Evolutionary conservation across 2,888 invertebrate species (phyloP).

Genomic region (Phrixothrix hirtus): DNA sequence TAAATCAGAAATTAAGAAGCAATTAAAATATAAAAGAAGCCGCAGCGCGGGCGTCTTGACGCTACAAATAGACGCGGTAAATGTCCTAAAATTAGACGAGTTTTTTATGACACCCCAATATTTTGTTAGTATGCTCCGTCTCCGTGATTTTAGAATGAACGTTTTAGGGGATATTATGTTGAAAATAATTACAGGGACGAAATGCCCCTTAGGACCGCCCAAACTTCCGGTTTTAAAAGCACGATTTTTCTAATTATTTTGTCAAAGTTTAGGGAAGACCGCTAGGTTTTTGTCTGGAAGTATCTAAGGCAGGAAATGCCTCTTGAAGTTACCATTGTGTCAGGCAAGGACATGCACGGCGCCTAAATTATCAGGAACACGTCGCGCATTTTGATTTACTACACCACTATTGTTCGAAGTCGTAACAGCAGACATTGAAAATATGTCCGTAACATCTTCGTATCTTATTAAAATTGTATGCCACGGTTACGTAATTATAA

Average conservation of each 20-base stretch:
- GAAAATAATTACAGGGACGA: conserved; percentile 6
- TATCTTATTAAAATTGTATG: neutral
- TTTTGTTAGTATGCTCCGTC: conserved; percentile 5
- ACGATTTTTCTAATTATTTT: neutral
- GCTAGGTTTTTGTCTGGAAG: neutral
- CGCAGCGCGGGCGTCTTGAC: conserved; percentile 20
- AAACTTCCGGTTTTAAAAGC: conserved; percentile 4
- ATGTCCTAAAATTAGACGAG: conserved; percentile 21
- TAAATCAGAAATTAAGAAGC: conserved; percentile 18
- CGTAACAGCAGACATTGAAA: neutral
- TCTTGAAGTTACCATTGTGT: conserved; percentile 23
- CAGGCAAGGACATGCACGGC: conserved; percentile 24
- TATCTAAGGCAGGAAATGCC: conserved; percentile 14
- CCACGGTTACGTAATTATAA: neutral
- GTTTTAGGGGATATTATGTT: conserved; percentile 5
- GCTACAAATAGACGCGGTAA: conserved; percentile 24
- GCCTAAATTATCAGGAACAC: conserved; percentile 23
- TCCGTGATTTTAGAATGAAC: conserved; percentile 1
- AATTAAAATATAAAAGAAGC: conserved; percentile 22
- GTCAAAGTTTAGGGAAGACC: conserved; percentile 1
- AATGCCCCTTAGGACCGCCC: neutral
- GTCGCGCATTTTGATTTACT: conserved; percentile 19
- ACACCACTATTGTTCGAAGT: conserved; percentile 12
- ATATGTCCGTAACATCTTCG: neutral
- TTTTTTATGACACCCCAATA: conserved; percentile 12